Conservation (phyloP, 1,140 invertebrate species). For the Papilio helenus region DNA sequence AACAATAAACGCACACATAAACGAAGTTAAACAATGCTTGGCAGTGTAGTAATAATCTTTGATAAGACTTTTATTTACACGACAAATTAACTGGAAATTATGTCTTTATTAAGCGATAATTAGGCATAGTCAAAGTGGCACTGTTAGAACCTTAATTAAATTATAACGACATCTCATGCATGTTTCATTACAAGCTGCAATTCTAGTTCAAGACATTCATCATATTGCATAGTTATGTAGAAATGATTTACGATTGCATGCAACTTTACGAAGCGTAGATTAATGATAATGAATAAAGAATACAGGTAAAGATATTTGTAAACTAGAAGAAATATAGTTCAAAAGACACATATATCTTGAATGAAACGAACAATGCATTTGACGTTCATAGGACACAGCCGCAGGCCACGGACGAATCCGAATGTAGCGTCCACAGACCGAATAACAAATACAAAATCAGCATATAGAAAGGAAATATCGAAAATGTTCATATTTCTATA, state of each 20-base stretch:
- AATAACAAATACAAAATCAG: slow-evolving; percentile 35
- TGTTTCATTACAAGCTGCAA: not conserved
- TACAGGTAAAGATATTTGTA: not conserved
- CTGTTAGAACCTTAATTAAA: not conserved
- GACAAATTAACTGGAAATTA: not conserved
- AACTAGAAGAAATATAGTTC: not conserved
- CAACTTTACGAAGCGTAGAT: not conserved
- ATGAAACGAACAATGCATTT: not conserved
- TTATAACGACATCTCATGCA: not conserved
- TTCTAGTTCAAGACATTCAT: not conserved
- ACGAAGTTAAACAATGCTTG: not conserved
- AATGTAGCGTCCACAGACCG: not conserved
- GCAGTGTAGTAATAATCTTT: not conserved
- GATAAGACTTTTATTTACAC: slow-evolving; percentile 1
- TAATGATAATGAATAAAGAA: not conserved
- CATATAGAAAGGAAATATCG: slow-evolving; percentile 36
- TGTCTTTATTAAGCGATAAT: not conserved
- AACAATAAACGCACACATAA: not conserved
- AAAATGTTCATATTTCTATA: slow-evolving; percentile 35
- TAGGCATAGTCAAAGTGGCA: not conserved
- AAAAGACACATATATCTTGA: not conserved
- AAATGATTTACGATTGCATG: not conserved
- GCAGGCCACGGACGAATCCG: not conserved
- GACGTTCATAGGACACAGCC: not conserved
- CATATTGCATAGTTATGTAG: not conserved